Evolutionary conservation across 2,797 vertebrate species (phyloP).

Genomic region (Aeoliscus strigatus): DNA sequence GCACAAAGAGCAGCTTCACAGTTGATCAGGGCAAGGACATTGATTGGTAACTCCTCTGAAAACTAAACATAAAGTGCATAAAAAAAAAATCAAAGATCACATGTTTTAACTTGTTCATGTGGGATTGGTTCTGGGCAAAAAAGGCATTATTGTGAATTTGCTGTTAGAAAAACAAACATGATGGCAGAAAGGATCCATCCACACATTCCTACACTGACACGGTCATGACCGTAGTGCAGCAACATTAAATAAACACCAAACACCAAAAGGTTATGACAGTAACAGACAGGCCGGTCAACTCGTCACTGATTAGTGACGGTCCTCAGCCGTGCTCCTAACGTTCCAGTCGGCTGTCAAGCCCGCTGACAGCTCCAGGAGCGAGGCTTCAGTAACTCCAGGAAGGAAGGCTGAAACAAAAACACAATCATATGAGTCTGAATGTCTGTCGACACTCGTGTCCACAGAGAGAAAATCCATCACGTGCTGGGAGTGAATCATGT

Average conservation of each 20-base stretch:
- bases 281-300: slow-evolving; percentile 25
- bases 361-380: slow-evolving; percentile 88
- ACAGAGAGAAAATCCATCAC: background rate
- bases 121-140: slow-evolving; percentile 23
- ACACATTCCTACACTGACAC: slow-evolving; percentile 21
- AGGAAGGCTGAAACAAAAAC: slow-evolving; percentile 74
- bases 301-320: slow-evolving; percentile 23
- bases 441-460: background rate
- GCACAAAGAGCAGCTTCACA: slow-evolving; percentile 41
- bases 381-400: slow-evolving; percentile 86
- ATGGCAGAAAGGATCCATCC: slow-evolving; percentile 2
- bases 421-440: slow-evolving; percentile 1
- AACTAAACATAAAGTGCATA: slow-evolving; percentile 31
- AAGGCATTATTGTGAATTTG: slow-evolving; percentile 48
- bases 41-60: slow-evolving; percentile 4
- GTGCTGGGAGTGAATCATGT: background rate
- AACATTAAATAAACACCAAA: slow-evolving; percentile 35
- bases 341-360: slow-evolving; percentile 12
- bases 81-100: slow-evolving; percentile 16
- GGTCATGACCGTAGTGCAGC: slow-evolving; percentile 31
- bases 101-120: slow-evolving; percentile 16
- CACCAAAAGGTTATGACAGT: slow-evolving; percentile 9
- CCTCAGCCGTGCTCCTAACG: slow-evolving; percentile 7
- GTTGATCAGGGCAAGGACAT: slow-evolving; percentile 25
- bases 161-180: slow-evolving; percentile 14